phyloP scores from a whole-genome alignment of 2,113 vertebrate species.

The Asarcornis scutulata region DNA sequence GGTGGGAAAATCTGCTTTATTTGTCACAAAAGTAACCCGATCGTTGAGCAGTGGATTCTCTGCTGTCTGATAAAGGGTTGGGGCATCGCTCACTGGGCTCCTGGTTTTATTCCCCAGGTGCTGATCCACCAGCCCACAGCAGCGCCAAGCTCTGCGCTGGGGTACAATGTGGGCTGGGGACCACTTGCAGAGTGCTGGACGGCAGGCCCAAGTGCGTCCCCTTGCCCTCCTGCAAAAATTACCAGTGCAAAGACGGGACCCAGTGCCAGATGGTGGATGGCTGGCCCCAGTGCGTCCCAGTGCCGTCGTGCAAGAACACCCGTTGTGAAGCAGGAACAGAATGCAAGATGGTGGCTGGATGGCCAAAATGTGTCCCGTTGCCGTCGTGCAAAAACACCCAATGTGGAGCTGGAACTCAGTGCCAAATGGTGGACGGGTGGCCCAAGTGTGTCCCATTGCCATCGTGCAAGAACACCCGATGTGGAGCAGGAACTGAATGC shows the following conservation, averaged over 20 bases:
- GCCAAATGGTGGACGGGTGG: background rate
- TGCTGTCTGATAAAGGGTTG: background rate
- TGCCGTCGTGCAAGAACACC: background rate
- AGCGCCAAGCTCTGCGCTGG: background rate
- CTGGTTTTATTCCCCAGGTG: background rate
- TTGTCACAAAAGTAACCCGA: background rate
- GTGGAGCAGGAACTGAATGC: background rate
- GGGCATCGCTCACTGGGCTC: background rate
- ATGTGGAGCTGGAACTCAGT: background rate
- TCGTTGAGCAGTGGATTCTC: background rate
- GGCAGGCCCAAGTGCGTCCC: background rate
- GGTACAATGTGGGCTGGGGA: background rate
- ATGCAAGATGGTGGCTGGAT: no score
- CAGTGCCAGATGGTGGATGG: background rate
- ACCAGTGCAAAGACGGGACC: accelerated
- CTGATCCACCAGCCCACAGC: accelerated
- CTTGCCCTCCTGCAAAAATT: background rate
- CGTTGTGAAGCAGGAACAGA: no score
- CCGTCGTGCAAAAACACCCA: background rate
- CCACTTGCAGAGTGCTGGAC: background rate
- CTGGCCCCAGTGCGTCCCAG: accelerated
- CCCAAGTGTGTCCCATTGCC: background rate
- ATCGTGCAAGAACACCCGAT: background rate
- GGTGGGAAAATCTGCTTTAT: background rate
- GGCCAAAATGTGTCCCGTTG: no score